Evolutionary conservation across 2,797 vertebrate genomes (phyloP), one percentile per base, ranked within the genome.

Genomic region (Caiman crocodilus): DNA sequence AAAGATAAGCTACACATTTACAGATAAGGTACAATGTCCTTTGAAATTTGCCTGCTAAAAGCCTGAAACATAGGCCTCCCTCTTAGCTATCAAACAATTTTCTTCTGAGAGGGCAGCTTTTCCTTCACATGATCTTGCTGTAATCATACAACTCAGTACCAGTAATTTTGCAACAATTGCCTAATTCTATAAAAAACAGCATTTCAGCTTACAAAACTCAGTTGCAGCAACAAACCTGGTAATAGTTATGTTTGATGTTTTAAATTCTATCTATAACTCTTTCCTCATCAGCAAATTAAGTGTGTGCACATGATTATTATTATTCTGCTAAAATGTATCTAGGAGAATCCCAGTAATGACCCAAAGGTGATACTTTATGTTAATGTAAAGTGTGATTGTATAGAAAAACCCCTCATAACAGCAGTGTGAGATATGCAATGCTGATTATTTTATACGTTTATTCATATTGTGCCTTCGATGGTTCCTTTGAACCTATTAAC

Each of bases 21-120:
- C 85, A 94, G 90, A 85, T 92, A 94, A 95, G 73, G 20, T 74
- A 63, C 8, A 55, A 1, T 4, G 6, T 75, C 89, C 76, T 74
- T 77, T 63, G 35, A 75, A 93, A 87, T 61, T 25, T 61, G 18
- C 14, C 65, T 67, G n/a, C 64, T 92, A 57, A 76, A 77, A 85
- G 77, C 28, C 42, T 87, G 73, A 89, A 88, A 89, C 76, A 80
- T 6, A 1, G 5, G 61, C 76, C 56, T 10, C 69, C 76, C 56
- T 10, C 69, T 30, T 21, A 88, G 13, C 17, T 79, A 26, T 14
- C 25, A 71, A 67, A 28, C 56, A 79, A 9, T 28, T 91, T 76
- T 64, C 30, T 56, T 91, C 82, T 67, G 61, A 78, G 85, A 80
- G 57, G 23, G 1, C 42, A 14, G 21, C 1, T 60, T 83, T 90